Conservation (phyloP, 2,113 vertebrate genomes). For the Takifugu bimaculatus region DNA sequence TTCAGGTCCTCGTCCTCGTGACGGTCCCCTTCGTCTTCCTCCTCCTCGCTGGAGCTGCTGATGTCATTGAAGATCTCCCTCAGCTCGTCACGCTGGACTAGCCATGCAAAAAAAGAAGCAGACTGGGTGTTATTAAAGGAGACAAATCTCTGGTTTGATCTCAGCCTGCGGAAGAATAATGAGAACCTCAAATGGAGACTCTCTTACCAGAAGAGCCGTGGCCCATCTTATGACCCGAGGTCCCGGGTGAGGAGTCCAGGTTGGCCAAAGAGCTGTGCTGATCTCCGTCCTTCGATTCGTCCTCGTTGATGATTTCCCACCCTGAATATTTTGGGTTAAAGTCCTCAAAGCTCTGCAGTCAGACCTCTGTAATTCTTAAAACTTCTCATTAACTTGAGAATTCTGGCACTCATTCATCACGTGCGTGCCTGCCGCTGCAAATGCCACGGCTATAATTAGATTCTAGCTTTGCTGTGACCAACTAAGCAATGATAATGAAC, state of each 20-base stretch:
- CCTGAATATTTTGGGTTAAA: slow-evolving; percentile 80
- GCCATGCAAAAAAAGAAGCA: slow-evolving; percentile 11
- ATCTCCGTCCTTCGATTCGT: slow-evolving; percentile 85
- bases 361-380: neutral
- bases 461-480: slow-evolving; percentile 34
- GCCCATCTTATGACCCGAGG: slow-evolving; percentile 78
- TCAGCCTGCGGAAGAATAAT: neutral
- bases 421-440: slow-evolving; percentile 18
- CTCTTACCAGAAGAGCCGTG: slow-evolving; percentile 79
- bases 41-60: slow-evolving; percentile 88
- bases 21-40: slow-evolving; percentile 87
- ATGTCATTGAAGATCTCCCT: slow-evolving; percentile 85
- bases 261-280: slow-evolving; percentile 79
- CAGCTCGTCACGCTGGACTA: slow-evolving; percentile 79
- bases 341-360: slow-evolving; percentile 41
- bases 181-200: neutral
- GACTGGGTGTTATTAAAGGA: slow-evolving; percentile 1
- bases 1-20: slow-evolving; percentile 89
- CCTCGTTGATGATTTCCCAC: slow-evolving; percentile 91
- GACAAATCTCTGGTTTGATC: neutral
- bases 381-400: neutral
- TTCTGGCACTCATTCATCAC: neutral
- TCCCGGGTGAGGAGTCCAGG: slow-evolving; percentile 81
- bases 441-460: slow-evolving; percentile 38
- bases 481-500: slow-evolving; percentile 54